Base-by-base conservation (phyloP, 1,140 invertebrate species). In the Diuraphis noxia region DNA sequence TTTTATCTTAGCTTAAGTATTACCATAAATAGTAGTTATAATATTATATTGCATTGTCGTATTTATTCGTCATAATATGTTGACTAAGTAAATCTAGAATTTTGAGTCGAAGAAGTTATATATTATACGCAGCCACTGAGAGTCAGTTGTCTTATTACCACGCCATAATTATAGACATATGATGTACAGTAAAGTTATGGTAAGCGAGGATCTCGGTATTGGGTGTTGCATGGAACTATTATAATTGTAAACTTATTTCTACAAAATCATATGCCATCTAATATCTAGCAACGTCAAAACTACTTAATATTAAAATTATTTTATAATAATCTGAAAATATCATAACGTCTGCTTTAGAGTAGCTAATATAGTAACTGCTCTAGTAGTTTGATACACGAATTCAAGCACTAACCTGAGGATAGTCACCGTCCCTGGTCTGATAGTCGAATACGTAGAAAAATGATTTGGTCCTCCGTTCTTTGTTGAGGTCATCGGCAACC, bases 401-500 rank as follows among this genome's bases (percentile, higher is more conserved):
- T 63, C 13, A 4, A 4, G 21, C 17, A 88, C 94, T 94, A 94
- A 97, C 97, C 95, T 97, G 96, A 10, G 97, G 97, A 94, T 97
- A 98, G 93, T 98, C 96, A 7, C 98, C 97, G 92, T 98, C 97
- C 93, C 97, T 98, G 1, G 97, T 97, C 93, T 99, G 98, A 94
- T 99, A 98, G 93, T 97, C 97, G 93, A 98, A 98, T 0, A 98
- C 97, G 94, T 98, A 98, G 94, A 98, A 98, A 94, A 97, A 99
- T 0, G 96, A 96, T 82, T 96, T 96, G 0, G 93, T 93, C 77
- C 92, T 93, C 1, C 91, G 91, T 17, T 92, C 40, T 34, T 82
- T 52, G 19, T 30, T 46, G 88, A 38, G 36, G 52, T 72, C 87
- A 56, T 86, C 77, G 82, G 91, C 23, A 1, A 77, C 23, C 40